Percentiles rank a stretch among this genome's conserved stretches.
Evolutionary conservation across 2,113 vertebrate genomes (phyloP).

Genomic region (Pseudorhombus dupliciocellatus): DNA sequence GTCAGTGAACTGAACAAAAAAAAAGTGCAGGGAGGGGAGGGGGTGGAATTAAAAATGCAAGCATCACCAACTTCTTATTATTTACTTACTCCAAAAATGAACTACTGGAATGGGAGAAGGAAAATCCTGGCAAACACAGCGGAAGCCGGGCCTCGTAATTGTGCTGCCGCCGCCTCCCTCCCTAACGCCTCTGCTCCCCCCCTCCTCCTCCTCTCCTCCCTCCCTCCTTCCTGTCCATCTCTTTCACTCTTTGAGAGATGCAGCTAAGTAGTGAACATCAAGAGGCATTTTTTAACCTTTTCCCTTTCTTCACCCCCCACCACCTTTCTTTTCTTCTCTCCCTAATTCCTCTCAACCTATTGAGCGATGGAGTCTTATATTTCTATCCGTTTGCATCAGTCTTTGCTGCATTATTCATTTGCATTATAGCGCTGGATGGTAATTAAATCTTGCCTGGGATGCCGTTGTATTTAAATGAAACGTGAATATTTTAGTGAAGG

Average conservation of each 20-base stretch:
- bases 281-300: slow-evolving; percentile 38
- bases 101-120: slow-evolving; percentile 73
- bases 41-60: slow-evolving; percentile 85
- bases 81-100: slow-evolving; percentile 83
- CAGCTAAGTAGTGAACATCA: slow-evolving; percentile 32
- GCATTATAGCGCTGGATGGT: slow-evolving; percentile 79
- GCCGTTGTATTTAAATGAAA: slow-evolving; percentile 82
- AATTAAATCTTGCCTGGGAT: slow-evolving; percentile 81
- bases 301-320: slow-evolving; percentile 10
- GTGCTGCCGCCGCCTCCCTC: slow-evolving; percentile 42
- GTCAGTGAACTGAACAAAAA: slow-evolving; percentile 90
- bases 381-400: slow-evolving; percentile 83
- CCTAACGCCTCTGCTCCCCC: slow-evolving; percentile 1
- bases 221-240: slow-evolving; percentile 37
- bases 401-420: slow-evolving; percentile 85
- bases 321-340: neutral
- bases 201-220: slow-evolving; percentile 1
- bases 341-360: slow-evolving; percentile 24
- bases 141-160: slow-evolving; percentile 75
- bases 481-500: slow-evolving; percentile 81
- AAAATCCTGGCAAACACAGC: slow-evolving; percentile 69
- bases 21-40: slow-evolving; percentile 62
- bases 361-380: slow-evolving; percentile 60
- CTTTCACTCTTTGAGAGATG: slow-evolving; percentile 31
- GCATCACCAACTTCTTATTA: slow-evolving; percentile 86